Conservation (phyloP, 2,888 invertebrate species). For the Drosophila nr. perissopoda region DNA sequence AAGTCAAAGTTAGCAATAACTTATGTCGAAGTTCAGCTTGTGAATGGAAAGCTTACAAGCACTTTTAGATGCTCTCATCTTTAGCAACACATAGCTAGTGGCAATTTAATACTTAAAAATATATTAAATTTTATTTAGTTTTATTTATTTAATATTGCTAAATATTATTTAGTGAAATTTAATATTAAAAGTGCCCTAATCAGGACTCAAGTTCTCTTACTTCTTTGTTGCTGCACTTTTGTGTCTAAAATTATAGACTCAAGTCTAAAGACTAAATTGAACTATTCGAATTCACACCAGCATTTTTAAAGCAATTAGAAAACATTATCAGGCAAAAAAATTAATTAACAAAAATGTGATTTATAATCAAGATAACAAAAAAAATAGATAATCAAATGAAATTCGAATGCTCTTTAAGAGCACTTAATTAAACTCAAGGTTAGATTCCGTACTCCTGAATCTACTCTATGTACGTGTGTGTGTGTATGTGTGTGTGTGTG, state of each 20-base stretch:
- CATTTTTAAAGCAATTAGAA: constrained; percentile 7
- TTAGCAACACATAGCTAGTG: not conserved
- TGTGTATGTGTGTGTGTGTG: not conserved
- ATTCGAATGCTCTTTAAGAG: constrained; percentile 6
- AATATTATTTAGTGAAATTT: not conserved
- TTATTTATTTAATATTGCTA: too few species aligned
- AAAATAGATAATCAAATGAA: not conserved
- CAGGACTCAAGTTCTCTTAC: not conserved
- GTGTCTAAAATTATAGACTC: not conserved
- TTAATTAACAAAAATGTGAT: constrained; percentile 1
- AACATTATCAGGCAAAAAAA: constrained; percentile 7
- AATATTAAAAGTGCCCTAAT: not conserved
- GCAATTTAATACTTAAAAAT: not conserved
- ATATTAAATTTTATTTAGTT: too few species aligned
- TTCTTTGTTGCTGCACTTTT: not conserved
- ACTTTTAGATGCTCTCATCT: not conserved
- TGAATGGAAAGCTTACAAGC: not conserved
- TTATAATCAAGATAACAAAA: not conserved
- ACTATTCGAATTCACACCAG: not conserved
- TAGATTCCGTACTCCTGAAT: constrained; percentile 1
- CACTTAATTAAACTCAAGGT: constrained; percentile 22
- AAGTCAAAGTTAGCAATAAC: not conserved
- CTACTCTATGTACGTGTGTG: not conserved
- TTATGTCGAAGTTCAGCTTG: not conserved
- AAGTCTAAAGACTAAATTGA: not conserved